Base-by-base conservation (phyloP, 53 echinoderm and acorn worm genomes). In the Glandiceps talaboti region DNA sequence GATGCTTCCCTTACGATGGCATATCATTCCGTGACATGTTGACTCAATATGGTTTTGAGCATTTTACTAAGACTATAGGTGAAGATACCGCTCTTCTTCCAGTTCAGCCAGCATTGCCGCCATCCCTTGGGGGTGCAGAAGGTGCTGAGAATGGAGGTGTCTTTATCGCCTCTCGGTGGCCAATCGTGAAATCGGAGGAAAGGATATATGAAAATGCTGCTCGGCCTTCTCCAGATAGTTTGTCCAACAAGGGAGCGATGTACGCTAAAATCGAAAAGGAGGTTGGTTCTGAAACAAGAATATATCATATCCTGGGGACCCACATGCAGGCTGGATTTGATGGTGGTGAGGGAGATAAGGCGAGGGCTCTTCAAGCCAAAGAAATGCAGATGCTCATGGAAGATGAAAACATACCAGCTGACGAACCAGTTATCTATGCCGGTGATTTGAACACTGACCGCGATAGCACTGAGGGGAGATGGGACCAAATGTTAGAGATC, bases 151-250 rank as follows among this genome's bases (percentile, higher is more conserved):
- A 94, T 76, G 92, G 95, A 25, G 95, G 88, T 0, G 81, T 88
- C 25, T 92, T 94, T 77, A 88, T 94, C 74, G 92, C 95, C 1
- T 92, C 92, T 1, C 88, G 92, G 25, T 94, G 95, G 95, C 95
- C 95, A 14, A 94, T 94, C 73, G 30, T 85, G 6, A 77, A 85
- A 74, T 78, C 85, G 73, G 82, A 79, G 27, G 83, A 87, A 31
- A 83, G 29, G 1, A 86, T 94, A 28, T 94, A 83, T 74, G 82
- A 87, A 26, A 83, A 92, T 29, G 81, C 84, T 27, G 88, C 87
- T 26, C 27, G 25, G 14, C 82, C 76, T 33, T 84, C 89, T 25
- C 82, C 88, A 0, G 95, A 92, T 76, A 77, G 75, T 25, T 33
- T 92, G 30, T 82, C 95, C 1, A 90, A 86, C 14, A 94, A 94